Base-by-base conservation (phyloP, 2,797 vertebrate genomes). In the Hypotaenidia okinawae region DNA sequence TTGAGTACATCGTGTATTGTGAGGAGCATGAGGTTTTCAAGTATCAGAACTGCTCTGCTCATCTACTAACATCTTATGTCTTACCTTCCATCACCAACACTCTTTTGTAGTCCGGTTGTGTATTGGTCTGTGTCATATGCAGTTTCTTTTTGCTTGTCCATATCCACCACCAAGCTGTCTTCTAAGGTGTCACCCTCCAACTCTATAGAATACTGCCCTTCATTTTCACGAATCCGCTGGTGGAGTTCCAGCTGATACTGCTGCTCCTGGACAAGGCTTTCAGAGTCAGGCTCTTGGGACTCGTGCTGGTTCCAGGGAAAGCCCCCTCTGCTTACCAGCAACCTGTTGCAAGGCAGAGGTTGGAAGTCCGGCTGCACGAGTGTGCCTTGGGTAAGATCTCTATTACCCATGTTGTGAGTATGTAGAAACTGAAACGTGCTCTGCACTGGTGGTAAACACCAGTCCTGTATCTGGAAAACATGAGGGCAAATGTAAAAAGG, bases 121-220 rank as follows among this genome's bases (percentile, higher is more conserved):
- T 52, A 51, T 43, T 2, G 21, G 9, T 5, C 6, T n/a, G 54
- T 69, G 33, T 45, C 84, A 41, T 0, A 7, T n/a, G 86, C 85
- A 1, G 47, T 82, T 68, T 69, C 91, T 69, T 78, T 84, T 11
- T 49, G 73, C 27, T 93, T 95, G 33, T 77, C 80, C 32, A 64
- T 39, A 43, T 63, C 90, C 12, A 11, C 76, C 23, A 90, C 87
- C 83, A 92, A 66, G 75, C 68, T 95, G 64, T 94, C 91, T 12
- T 98, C 98, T 24, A 98, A 90, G 84, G 98, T 98, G 90, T 98
- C 98, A 11, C 32, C 86, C 25, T 93, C 95, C 74, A 97, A 37
- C 28, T 90, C 91, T 11, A 21, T 76, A 10, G 35, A 15, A 23
- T 17, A 57, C 52, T 52, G 81, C 27, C 23, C 81, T 41, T 94